phyloP scores from a whole-genome alignment of 35 echinoderm and acorn worm genomes.

The Holothuria glaberrima region DNA sequence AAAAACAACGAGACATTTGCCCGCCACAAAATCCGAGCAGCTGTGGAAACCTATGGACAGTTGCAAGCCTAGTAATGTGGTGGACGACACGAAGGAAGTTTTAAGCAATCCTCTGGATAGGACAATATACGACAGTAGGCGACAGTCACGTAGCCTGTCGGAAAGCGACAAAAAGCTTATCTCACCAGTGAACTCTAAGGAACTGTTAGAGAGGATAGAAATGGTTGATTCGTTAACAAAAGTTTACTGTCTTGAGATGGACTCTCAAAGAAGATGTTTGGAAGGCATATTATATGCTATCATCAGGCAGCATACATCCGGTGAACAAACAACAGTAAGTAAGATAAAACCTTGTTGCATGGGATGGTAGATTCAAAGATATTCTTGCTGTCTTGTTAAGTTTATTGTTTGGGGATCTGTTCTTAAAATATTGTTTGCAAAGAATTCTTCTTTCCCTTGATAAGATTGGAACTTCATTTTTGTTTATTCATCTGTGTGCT shows the following conservation, averaged over 20 bases:
- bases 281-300: slow-evolving; percentile 74
- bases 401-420: no score
- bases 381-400: no score
- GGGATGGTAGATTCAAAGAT: no score
- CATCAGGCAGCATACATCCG: slow-evolving; percentile 68
- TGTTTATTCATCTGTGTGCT: no score
- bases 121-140: not conserved
- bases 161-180: slow-evolving; percentile 24
- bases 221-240: slow-evolving; percentile 68
- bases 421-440: no score
- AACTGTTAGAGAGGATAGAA: slow-evolving; percentile 59
- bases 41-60: slow-evolving; percentile 1
- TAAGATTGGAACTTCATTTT: no score
- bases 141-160: not conserved
- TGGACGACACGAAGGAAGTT: not conserved
- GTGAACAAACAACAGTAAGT: slow-evolving; percentile 28
- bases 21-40: slow-evolving; percentile 14
- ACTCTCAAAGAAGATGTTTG: slow-evolving; percentile 67
- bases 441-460: no score
- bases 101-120: slow-evolving; percentile 2
- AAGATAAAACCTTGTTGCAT: no score
- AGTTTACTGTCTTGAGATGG: slow-evolving; percentile 78
- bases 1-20: not conserved
- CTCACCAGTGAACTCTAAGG: slow-evolving; percentile 41
- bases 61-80: not conserved